These are phyloP conservation scores for Notothenia coriiceps DNA, from an alignment of 2,113 vertebrate genomes.

Conservation along the genomic window DNA sequence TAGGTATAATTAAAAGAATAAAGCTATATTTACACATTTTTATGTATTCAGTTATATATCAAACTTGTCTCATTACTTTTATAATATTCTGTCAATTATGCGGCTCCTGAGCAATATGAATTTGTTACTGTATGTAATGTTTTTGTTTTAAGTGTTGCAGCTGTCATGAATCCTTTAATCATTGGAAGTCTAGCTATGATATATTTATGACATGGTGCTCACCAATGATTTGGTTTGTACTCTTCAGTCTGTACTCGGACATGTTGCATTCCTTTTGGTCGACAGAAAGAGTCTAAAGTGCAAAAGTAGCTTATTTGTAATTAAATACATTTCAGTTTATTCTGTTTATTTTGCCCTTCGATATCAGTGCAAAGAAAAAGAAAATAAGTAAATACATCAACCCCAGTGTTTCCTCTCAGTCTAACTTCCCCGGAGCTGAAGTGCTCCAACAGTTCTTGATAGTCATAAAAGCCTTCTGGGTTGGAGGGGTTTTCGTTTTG, in stretches of 20 bases:
- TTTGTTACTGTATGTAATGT: neutral
- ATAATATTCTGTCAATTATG: neutral
- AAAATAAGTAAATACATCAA: constrained; percentile 6
- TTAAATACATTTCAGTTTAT: too few species aligned
- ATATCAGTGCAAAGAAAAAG: neutral
- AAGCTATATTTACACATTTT: neutral
- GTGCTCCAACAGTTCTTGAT: constrained; percentile 57
- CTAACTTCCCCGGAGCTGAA: constrained; percentile 49
- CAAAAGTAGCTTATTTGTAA: too few species aligned
- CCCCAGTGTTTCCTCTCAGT: constrained; percentile 1
- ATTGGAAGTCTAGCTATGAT: too few species aligned
- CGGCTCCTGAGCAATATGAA: neutral
- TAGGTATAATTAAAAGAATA: neutral
- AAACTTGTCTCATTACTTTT: neutral
- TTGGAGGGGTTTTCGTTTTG: constrained; percentile 70
- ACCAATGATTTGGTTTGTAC: too few species aligned
- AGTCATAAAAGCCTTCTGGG: constrained; percentile 59
- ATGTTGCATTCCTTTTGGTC: neutral
- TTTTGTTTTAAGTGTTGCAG: neutral
- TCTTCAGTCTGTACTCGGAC: neutral
- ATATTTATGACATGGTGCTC: too few species aligned
- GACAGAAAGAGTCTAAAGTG: neutral
- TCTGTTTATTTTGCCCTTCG: too few species aligned
- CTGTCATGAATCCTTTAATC: neutral
- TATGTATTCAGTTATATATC: neutral